These are phyloP conservation scores for Anneissia japonica DNA, from an alignment of 35 echinoderm and acorn worm genomes.

Conservation along the genomic window DNA sequence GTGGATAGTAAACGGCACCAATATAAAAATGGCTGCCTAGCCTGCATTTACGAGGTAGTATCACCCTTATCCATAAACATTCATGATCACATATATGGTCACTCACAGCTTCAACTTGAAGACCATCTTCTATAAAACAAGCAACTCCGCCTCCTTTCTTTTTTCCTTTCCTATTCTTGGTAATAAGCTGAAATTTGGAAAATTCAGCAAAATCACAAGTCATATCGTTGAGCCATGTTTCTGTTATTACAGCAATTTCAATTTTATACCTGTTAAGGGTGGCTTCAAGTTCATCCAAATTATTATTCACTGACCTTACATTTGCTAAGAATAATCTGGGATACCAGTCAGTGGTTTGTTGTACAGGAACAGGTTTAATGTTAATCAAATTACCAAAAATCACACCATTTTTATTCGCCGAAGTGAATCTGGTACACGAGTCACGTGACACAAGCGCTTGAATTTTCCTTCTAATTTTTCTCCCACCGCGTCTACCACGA, in stretches of 20 bases:
- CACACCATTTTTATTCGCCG: not conserved
- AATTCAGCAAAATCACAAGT: not conserved
- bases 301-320: not conserved
- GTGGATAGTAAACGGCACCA: not conserved
- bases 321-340: not conserved
- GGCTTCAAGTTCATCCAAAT: not conserved
- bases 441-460: not conserved
- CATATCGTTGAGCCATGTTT: not conserved
- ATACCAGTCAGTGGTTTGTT: not conserved
- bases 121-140: not conserved
- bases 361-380: not conserved
- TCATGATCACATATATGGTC: not conserved
- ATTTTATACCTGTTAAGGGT: not conserved
- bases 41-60: not conserved
- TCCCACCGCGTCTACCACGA: too few relatives aligned
- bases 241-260: not conserved
- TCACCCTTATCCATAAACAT: not conserved
- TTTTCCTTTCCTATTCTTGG: not conserved
- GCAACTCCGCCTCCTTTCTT: not conserved
- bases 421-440: not conserved
- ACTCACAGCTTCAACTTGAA: not conserved
- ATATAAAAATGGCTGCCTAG: not conserved
- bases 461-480: not conserved
- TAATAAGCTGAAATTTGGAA: not conserved
- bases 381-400: not conserved